A percentile compares a stretch with the other conserved stretches of the same genome.
These are phyloP conservation scores for Alcedo quadribrachys DNA, from an alignment of 2,797 vertebrate species.

Conservation along the genomic window DNA sequence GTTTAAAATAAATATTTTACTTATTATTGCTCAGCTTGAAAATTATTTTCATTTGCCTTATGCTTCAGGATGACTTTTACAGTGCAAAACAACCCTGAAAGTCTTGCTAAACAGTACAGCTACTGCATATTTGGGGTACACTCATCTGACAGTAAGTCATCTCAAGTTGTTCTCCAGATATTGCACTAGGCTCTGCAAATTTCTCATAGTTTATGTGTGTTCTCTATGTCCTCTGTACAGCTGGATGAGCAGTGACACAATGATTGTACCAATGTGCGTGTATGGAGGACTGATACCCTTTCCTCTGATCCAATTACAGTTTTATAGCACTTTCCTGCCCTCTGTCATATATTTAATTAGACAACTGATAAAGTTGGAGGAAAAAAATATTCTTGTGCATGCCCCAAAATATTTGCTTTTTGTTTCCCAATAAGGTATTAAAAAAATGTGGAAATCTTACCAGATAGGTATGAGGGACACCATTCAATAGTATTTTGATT, in stretches of 20 bases:
- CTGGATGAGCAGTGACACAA: background rate
- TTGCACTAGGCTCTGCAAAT: background rate
- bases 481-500: background rate
- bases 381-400: background rate
- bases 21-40: background rate
- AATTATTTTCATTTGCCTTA: background rate
- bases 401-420: background rate
- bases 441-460: background rate
- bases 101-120: accelerated
- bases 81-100: background rate
- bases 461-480: background rate
- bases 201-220: background rate
- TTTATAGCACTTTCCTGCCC: background rate
- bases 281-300: background rate
- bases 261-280: background rate
- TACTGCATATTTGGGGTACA: background rate
- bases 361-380: background rate
- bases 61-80: background rate
- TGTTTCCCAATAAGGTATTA: background rate
- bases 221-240: background rate
- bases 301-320: background rate
- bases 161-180: background rate
- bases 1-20: background rate
- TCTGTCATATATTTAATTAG: background rate
- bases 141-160: background rate